Conservation (phyloP, 2,888 invertebrate genomes). For the Patella pellucida region DNA sequence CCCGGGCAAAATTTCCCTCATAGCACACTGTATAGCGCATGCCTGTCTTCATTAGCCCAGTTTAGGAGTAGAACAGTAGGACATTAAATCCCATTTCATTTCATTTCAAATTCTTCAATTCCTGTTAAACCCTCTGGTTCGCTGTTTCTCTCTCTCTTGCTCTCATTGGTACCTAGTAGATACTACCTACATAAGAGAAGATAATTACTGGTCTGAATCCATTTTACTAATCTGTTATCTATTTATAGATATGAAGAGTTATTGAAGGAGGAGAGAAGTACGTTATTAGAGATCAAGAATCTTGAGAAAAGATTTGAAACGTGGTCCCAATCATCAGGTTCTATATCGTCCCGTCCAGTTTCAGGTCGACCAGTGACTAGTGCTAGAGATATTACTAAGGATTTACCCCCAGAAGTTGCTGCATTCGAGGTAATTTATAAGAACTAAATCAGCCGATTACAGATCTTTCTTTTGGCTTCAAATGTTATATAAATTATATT, state of each 20-base stretch:
- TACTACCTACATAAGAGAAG: not conserved
- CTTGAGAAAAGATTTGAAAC: slow-evolving; percentile 68
- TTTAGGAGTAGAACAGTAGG: no score
- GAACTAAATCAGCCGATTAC: no score
- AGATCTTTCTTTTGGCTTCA: no score
- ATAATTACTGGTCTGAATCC: no score
- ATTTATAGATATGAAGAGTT: slow-evolving; percentile 65
- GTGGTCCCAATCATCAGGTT: slow-evolving; percentile 54
- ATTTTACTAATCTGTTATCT: no score
- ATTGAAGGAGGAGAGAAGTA: slow-evolving; percentile 61
- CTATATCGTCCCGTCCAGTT: slow-evolving; percentile 24
- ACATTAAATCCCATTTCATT: no score
- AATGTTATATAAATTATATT: no score
- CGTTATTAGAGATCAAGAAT: slow-evolving; percentile 61
- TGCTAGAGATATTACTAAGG: slow-evolving; percentile 63
- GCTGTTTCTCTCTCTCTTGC: not conserved
- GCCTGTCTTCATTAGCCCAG: no score
- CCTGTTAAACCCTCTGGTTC: not conserved
- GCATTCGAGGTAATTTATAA: slow-evolving; percentile 61
- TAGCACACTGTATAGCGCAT: no score
- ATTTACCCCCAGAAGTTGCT: slow-evolving; percentile 68
- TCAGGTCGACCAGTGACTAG: slow-evolving; percentile 50
- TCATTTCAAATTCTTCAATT: no score
- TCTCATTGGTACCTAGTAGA: not conserved
- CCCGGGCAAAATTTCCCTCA: no score